phyloP scores from a whole-genome alignment of 2,797 vertebrate species.

The Trematomus bernacchii region DNA sequence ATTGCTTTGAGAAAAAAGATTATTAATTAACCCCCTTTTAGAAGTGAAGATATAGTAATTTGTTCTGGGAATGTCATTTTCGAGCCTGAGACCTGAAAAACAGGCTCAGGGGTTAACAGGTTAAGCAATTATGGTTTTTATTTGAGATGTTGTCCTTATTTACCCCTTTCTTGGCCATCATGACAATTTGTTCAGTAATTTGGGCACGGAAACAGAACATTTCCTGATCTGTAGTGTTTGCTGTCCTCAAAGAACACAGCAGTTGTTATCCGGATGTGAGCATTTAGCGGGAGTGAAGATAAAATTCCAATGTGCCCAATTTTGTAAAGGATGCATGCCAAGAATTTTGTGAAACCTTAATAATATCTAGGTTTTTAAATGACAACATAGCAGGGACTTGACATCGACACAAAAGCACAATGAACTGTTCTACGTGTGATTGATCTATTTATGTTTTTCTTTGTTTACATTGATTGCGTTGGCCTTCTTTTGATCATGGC shows the following conservation, averaged over 20 bases:
- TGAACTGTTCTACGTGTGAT: neutral
- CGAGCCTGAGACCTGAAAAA: too few relatives aligned
- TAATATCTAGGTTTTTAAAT: slow-evolving; percentile 7
- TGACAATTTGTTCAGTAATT: neutral
- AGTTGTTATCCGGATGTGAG: neutral
- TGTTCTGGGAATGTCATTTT: too few relatives aligned
- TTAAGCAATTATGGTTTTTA: too few relatives aligned
- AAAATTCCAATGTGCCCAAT: slow-evolving; percentile 5
- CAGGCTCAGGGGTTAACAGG: too few relatives aligned
- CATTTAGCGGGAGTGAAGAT: neutral
- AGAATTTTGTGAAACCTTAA: slow-evolving; percentile 2
- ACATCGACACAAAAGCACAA: neutral
- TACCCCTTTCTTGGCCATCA: neutral
- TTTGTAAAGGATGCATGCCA: neutral
- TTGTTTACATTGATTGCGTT: neutral
- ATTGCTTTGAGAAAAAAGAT: too few relatives aligned
- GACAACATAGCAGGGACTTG: neutral
- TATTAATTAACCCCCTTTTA: too few relatives aligned
- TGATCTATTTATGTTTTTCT: neutral
- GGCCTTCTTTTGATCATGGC: neutral
- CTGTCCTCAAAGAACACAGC: neutral
- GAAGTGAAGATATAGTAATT: too few relatives aligned
- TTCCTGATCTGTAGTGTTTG: neutral
- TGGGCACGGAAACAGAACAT: neutral
- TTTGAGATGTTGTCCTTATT: too few relatives aligned